Evolutionary conservation across 2,113 vertebrate genomes (phyloP).

Genomic region (Crotalus viridis): DNA sequence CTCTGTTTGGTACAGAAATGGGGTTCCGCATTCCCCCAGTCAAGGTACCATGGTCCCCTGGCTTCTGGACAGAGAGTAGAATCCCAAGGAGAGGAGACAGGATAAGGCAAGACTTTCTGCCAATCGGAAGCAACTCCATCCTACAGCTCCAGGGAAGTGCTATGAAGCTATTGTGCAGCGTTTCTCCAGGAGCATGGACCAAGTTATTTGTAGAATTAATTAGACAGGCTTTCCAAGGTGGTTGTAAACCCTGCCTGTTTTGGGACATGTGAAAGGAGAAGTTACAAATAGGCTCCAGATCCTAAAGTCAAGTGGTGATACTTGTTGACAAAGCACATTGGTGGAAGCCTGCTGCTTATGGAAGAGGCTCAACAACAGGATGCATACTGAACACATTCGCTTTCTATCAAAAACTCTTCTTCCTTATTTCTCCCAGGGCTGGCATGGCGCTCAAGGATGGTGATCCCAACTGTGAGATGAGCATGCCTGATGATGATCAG

Average conservation of each 20-base stretch:
- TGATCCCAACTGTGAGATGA: conserved; percentile 79
- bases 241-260: not conserved
- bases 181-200: not conserved
- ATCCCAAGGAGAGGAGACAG: not conserved
- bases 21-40: not conserved
- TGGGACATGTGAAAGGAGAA: not conserved
- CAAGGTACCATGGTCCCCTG: not conserved
- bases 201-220: not conserved
- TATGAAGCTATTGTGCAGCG: not conserved
- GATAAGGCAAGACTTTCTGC: not conserved
- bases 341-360: not conserved
- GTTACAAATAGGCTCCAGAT: not conserved
- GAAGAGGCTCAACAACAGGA: not conserved
- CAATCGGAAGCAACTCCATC: not conserved
- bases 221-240: not conserved
- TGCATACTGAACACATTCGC: not conserved
- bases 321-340: not conserved
- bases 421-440: conserved; percentile 63
- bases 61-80: not conserved
- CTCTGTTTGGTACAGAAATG: not conserved
- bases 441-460: conserved; percentile 74
- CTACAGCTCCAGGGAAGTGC: not conserved
- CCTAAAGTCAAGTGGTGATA: not conserved
- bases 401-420: not conserved
- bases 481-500: conserved; percentile 89